Base-by-base conservation (phyloP, 2,797 vertebrate genomes). In the Neosilurus mollespiculum region DNA sequence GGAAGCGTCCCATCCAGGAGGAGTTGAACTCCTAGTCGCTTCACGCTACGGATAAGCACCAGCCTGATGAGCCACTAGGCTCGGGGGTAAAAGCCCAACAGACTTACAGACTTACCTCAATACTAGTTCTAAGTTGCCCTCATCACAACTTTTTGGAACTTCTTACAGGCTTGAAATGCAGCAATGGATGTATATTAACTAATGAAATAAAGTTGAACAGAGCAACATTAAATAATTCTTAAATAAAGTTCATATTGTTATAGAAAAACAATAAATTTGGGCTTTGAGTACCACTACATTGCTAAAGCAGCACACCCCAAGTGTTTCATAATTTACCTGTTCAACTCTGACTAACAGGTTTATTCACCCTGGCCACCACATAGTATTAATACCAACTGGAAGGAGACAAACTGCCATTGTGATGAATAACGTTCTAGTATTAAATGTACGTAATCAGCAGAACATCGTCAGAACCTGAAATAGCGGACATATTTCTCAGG, bases 381-480 rank as follows among this genome's bases (percentile, higher is more conserved):
- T 4, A 76, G 53, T 59, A 34, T 22, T 58, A 26, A 59, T 30
- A 59, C 20, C 30, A 14, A 37, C 1, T n/a, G 24, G 18, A 20
- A 66, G 64, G 78, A 56, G 51, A 80, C n/a, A 80, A 59, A 26
- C 30, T 67, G 64, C 56, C 26, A 66, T 26, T 81, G 66, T 24
- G 20, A 0, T 30, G 26, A 7, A 30, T 65, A 43, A 24, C 22
- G 30, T 37, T 69, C 58, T 58, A 65, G 26, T 2, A 69, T 18
- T 56, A n/a, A n/a, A 51, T 7, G 6, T 59, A 59, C 30, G 30
- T 30, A 30, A 30, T 30, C 20, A 24, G 62, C 76, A 26, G 58
- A 34, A n/a, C 51, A 82, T 12, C 43, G 15, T 22, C 22, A 73
- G 9, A 65, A 73, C 56, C 14, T 64, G 37, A 82, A 75, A 49